phyloP scores from a whole-genome alignment of 2,113 vertebrate genomes.

The Prinia subflava region DNA sequence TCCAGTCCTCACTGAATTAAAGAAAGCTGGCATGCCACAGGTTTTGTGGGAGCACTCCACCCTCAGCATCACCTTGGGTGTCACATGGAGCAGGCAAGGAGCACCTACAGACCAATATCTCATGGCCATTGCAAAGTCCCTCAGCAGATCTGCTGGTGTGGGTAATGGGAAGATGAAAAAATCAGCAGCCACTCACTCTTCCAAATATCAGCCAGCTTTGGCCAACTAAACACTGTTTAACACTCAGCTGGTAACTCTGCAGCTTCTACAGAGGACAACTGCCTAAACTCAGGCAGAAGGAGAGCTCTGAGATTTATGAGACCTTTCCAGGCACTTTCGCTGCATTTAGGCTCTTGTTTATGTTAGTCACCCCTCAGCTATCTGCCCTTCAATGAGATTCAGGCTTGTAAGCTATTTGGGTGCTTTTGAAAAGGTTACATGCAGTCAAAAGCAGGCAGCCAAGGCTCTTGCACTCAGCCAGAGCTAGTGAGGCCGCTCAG shows the following conservation, averaged over 20 bases:
- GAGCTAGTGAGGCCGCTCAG: neutral
- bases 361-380: neutral
- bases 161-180: neutral
- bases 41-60: neutral
- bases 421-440: neutral
- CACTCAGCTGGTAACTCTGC: neutral
- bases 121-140: neutral
- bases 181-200: neutral
- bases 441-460: neutral
- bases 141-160: neutral
- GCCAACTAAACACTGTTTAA: neutral
- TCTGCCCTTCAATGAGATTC: neutral
- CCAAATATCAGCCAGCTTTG: neutral
- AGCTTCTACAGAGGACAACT: neutral
- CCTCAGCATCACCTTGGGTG: neutral
- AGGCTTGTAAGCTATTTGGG: neutral
- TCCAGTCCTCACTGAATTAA: neutral
- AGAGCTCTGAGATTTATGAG: neutral
- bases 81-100: neutral
- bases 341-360: neutral
- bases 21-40: neutral
- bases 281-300: neutral
- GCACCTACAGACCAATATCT: neutral
- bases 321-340: neutral
- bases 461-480: neutral